phyloP scores from a whole-genome alignment of 2,113 vertebrate species.

The Raja brachyura region DNA sequence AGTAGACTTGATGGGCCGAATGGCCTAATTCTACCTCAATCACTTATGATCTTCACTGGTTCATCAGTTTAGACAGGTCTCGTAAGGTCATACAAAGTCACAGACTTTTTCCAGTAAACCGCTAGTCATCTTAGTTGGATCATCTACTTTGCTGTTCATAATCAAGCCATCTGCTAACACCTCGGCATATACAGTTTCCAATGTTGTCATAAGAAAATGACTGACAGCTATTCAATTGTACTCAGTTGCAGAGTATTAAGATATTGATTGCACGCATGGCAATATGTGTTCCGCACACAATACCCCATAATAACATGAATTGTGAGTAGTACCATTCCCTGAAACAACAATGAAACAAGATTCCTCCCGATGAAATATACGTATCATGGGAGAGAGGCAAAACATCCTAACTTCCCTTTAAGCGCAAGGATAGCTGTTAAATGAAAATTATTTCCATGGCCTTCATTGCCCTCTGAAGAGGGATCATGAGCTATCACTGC shows the following conservation, averaged over 20 bases:
- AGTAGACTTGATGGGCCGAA: too few relatives aligned
- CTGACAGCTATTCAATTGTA: not conserved
- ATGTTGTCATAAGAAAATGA: not conserved
- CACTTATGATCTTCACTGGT: not conserved
- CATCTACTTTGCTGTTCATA: not conserved
- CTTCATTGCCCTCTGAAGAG: not conserved
- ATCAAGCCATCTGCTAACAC: not conserved
- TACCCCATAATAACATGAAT: not conserved
- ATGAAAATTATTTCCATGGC: not conserved
- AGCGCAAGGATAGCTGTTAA: not conserved
- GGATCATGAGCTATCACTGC: not conserved
- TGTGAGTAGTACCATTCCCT: not conserved
- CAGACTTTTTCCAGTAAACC: not conserved
- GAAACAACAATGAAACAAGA: not conserved
- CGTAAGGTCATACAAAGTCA: not conserved
- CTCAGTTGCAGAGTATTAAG: not conserved
- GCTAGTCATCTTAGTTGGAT: not conserved
- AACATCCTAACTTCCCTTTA: not conserved
- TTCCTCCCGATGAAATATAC: not conserved
- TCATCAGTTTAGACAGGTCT: not conserved
- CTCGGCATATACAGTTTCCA: not conserved
- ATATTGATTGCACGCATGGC: not conserved
- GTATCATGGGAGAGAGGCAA: not conserved
- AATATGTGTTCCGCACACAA: not conserved
- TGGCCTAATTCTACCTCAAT: too few relatives aligned